Conservation (phyloP, 37 sponge, comb jelly and placozoan species). For the Spongia lamella region DNA sequence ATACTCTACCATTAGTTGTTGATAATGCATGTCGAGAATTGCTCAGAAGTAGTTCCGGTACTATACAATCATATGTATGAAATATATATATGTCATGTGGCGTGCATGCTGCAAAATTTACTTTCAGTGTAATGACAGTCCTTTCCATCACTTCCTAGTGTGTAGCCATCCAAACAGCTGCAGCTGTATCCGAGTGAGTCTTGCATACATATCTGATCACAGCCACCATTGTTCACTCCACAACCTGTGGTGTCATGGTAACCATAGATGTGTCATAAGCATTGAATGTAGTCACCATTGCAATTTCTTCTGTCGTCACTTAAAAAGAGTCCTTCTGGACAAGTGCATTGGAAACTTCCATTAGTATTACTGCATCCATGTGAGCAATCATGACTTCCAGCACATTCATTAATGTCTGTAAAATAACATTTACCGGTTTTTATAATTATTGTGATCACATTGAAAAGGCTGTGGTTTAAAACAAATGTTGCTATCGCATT, state of each 20-base stretch:
- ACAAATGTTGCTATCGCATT: too few relatives aligned
- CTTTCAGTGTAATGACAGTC: slow-evolving; percentile 35
- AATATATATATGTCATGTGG: too few relatives aligned
- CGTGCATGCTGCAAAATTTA: too few relatives aligned
- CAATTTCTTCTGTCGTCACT: slow-evolving; percentile 17
- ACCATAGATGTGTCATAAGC: too few relatives aligned
- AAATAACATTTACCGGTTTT: background rate
- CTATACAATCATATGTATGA: slow-evolving; percentile 11
- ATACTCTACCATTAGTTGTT: background rate
- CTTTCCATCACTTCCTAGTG: slow-evolving; percentile 24
- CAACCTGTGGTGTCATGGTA: slow-evolving; percentile 14
- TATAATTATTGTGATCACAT: too few relatives aligned
- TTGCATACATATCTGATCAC: slow-evolving; percentile 20
- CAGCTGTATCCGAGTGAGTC: slow-evolving; percentile 9
- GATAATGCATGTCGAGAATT: background rate
- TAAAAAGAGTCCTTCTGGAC: slow-evolving; percentile 41
- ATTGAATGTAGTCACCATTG: slow-evolving; percentile 13
- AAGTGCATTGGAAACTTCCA: slow-evolving; percentile 31
- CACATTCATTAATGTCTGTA: slow-evolving; percentile 37
- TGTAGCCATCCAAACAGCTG: slow-evolving; percentile 33
- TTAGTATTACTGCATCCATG: slow-evolving; percentile 31
- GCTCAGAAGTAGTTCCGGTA: slow-evolving; percentile 25
- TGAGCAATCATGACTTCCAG: slow-evolving; percentile 19
- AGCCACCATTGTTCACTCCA: slow-evolving; percentile 20
- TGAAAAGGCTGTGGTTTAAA: too few relatives aligned